Conservation (phyloP, 1,140 invertebrate genomes). For the Lethocerus indicus region DNA sequence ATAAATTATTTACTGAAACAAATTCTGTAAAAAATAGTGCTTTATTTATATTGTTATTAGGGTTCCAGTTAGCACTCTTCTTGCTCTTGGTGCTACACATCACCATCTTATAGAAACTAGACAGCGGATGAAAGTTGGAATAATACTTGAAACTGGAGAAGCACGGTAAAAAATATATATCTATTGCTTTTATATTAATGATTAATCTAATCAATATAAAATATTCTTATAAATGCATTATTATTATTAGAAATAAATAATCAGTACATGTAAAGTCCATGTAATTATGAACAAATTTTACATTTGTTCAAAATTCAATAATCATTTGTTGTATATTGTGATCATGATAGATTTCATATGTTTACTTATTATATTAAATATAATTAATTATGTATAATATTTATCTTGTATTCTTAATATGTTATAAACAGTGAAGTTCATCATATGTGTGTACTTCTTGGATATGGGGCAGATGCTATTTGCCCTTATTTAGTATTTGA, state of each 20-base stretch:
- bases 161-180: slow-evolving; percentile 39
- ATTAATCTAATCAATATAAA: too few relatives aligned
- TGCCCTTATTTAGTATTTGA: slow-evolving; percentile 96
- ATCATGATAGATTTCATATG: too few relatives aligned
- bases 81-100: slow-evolving; percentile 86
- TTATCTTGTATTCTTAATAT: too few relatives aligned
- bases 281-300: too few relatives aligned
- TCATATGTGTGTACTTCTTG: slow-evolving; percentile 88
- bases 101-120: slow-evolving; percentile 90
- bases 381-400: too few relatives aligned
- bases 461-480: slow-evolving; percentile 94
- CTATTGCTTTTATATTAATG: too few relatives aligned
- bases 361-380: too few relatives aligned
- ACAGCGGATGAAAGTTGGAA: slow-evolving; percentile 88
- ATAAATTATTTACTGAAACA: neutral
- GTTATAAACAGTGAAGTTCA: slow-evolving; percentile 62
- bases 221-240: neutral
- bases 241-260: too few relatives aligned
- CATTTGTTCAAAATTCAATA: slow-evolving; percentile 3
- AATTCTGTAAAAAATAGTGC: neutral
- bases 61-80: slow-evolving; percentile 63
- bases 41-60: slow-evolving; percentile 22
- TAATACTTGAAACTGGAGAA: slow-evolving; percentile 87
- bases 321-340: too few relatives aligned
- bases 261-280: too few relatives aligned